phyloP scores from a whole-genome alignment of 1,140 invertebrate genomes.

The Zaprionus ghesquierei region DNA sequence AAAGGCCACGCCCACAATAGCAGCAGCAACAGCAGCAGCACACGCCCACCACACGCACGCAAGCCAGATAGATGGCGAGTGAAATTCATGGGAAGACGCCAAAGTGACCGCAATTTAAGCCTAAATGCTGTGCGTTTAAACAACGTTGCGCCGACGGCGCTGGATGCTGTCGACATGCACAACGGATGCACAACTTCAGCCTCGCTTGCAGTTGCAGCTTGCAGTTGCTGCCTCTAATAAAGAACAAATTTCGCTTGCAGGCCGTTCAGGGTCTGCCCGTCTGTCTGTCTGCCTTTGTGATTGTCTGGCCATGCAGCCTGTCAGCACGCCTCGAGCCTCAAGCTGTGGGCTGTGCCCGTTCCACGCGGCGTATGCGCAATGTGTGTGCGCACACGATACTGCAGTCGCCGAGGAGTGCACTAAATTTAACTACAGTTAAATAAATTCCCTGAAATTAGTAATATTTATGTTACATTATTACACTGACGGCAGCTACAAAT shows the following conservation, averaged over 20 bases:
- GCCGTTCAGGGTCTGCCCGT: constrained; percentile 17
- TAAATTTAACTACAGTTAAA: constrained; percentile 76
- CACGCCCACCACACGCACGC: constrained; percentile 30
- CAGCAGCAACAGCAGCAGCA: neutral
- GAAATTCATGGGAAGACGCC: constrained; percentile 61
- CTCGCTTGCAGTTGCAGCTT: constrained; percentile 29
- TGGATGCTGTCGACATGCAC: constrained; percentile 57
- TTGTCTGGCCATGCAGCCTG: constrained; percentile 23
- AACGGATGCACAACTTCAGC: constrained; percentile 28
- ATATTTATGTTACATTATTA: constrained; percentile 77
- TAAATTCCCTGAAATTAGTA: constrained; percentile 78
- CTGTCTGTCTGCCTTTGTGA: constrained; percentile 1
- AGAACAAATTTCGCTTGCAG: constrained; percentile 63
- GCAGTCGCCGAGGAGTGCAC: constrained; percentile 51
- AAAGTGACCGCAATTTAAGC: constrained; percentile 74
- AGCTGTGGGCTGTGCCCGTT: constrained; percentile 46
- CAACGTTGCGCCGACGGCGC: constrained; percentile 55
- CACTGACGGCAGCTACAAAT: constrained; percentile 63
- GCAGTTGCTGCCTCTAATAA: constrained; percentile 55
- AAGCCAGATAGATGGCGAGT: constrained; percentile 26
- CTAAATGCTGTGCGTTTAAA: constrained; percentile 76
- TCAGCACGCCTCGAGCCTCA: constrained; percentile 65
- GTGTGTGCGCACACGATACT: constrained; percentile 4
- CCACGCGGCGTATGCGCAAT: constrained; percentile 69
- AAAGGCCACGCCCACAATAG: constrained; percentile 74